phyloP scores from a whole-genome alignment of 2,888 invertebrate species.

The Melieria picta region DNA sequence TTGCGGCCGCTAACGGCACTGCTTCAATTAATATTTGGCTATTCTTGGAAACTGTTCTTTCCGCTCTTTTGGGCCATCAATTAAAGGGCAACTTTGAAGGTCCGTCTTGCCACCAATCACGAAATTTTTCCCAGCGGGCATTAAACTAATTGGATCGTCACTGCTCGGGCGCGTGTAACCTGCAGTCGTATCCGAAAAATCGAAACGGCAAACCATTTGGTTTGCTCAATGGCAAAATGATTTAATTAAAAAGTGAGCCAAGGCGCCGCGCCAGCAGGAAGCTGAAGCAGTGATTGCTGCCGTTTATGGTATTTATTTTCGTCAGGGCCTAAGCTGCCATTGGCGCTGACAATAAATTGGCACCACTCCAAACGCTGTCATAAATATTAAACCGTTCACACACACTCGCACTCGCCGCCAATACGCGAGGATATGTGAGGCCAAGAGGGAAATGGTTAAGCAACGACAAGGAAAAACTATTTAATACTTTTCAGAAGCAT shows the following conservation, averaged over 20 bases:
- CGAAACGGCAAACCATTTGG: neutral
- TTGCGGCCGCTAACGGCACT: too few species aligned
- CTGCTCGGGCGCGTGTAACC: neutral
- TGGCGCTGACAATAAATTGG: constrained; percentile 30
- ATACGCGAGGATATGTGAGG: too few species aligned
- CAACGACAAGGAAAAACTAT: constrained; percentile 28
- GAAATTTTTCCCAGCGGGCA: too few species aligned
- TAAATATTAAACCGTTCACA: constrained; percentile 5
- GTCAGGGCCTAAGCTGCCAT: neutral
- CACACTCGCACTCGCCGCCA: neutral
- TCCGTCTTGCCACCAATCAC: too few species aligned
- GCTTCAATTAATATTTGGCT: too few species aligned
- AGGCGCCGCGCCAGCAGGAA: neutral
- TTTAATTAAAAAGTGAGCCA: neutral
- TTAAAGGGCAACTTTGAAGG: too few species aligned
- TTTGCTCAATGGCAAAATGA: neutral
- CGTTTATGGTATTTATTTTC: neutral
- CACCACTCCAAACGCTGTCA: constrained; percentile 27
- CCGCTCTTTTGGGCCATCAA: too few species aligned
- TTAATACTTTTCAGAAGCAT: constrained; percentile 43
- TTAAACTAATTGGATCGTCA: too few species aligned
- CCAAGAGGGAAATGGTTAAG: constrained; percentile 20
- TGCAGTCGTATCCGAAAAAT: neutral
- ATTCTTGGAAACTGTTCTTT: too few species aligned
- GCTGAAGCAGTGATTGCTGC: neutral